These are phyloP conservation scores for Speoplatyrhinus poulsoni DNA, from an alignment of 2,113 vertebrate species.

Conservation along the genomic window DNA sequence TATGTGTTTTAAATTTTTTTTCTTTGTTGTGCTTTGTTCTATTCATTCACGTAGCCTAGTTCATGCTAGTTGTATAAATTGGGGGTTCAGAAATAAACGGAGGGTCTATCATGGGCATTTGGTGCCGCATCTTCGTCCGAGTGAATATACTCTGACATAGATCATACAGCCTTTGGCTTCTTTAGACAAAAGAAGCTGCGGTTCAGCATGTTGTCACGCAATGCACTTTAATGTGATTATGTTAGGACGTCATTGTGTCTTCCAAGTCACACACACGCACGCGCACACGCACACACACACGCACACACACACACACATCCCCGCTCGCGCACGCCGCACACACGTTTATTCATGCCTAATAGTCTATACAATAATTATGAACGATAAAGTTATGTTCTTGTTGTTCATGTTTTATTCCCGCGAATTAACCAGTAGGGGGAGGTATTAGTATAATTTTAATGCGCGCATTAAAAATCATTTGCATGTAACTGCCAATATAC, in stretches of 20 bases:
- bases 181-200: conserved; percentile 55
- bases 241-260: conserved; percentile 16
- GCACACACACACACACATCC: background rate
- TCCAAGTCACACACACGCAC: conserved; percentile 3
- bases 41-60: too few species aligned
- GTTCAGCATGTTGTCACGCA: conserved; percentile 59
- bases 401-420: too few species aligned
- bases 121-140: conserved; percentile 26
- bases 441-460: too few species aligned
- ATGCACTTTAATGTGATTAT: conserved; percentile 29
- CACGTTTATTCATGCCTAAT: background rate
- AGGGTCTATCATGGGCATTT: background rate
- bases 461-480: too few species aligned
- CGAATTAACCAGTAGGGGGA: too few species aligned
- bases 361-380: too few species aligned
- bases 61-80: background rate
- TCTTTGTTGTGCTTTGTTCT: too few species aligned
- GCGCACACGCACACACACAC: background rate
- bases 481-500: too few species aligned
- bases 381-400: too few species aligned
- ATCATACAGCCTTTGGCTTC: conserved; percentile 30
- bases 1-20: too few species aligned
- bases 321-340: too few species aligned
- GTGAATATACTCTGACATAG: conserved; percentile 43
- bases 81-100: conserved; percentile 20